A percentile compares a stretch with the other conserved stretches of the same genome.
phyloP scores from a whole-genome alignment of 2,113 vertebrate genomes.

The Grantiella picta region DNA sequence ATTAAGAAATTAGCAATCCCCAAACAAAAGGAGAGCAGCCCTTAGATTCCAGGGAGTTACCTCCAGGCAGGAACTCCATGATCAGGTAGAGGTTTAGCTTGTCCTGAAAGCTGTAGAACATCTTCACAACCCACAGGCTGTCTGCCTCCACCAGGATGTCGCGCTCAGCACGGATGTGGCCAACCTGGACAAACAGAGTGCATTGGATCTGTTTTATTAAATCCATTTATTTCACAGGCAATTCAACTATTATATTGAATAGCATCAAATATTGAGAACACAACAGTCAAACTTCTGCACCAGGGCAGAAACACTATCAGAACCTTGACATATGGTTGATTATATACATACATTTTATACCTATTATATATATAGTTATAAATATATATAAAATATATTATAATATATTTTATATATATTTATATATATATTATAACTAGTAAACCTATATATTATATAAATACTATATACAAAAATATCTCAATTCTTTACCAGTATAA shows the following conservation, averaged over 20 bases:
- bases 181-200: conserved; percentile 77
- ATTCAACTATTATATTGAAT: background rate
- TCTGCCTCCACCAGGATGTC: conserved; percentile 98
- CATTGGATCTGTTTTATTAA: background rate
- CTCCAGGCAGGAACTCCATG: conserved; percentile 99
- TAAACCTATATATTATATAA: background rate
- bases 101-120: conserved; percentile 99
- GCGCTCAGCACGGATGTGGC: conserved; percentile 94
- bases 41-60: conserved; percentile 68
- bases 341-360: background rate
- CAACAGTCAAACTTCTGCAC: background rate
- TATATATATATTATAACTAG: background rate
- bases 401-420: too few species aligned
- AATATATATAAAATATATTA: too few species aligned
- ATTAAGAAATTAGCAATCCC: background rate
- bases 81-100: conserved; percentile 99
- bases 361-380: background rate
- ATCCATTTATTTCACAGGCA: background rate
- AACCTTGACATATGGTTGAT: background rate
- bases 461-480: background rate
- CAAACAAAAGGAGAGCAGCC: conserved; percentile 21
- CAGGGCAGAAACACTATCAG: background rate
- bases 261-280: background rate
- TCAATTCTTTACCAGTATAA: background rate
- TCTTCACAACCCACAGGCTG: conserved; percentile 98